Conservation (phyloP, 2,888 invertebrate species). For the Coronaproctus castanopsis region DNA sequence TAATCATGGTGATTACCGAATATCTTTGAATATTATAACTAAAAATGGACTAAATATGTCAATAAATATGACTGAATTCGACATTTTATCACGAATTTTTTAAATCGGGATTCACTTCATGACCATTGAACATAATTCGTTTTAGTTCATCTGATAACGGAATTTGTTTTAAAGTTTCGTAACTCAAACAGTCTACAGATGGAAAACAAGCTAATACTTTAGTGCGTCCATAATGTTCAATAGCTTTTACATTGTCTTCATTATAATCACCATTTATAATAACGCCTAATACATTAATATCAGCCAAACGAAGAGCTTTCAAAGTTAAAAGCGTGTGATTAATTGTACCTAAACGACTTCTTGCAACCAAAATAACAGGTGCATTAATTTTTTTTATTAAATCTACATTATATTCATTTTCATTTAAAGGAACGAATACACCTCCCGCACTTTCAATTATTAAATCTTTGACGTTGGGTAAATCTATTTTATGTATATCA, state of each 20-base stretch:
- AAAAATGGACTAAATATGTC: too few relatives aligned
- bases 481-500: constrained; percentile 2
- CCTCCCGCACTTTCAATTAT: constrained; percentile 13
- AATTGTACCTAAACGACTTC: constrained; percentile 7
- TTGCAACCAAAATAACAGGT: constrained; percentile 9
- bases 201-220: constrained; percentile 8
- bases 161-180: background rate
- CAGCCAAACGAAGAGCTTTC: constrained; percentile 1
- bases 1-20: too few relatives aligned
- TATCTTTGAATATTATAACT: too few relatives aligned
- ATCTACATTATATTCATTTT: constrained; percentile 8
- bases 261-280: constrained; percentile 11
- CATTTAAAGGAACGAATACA: constrained; percentile 8
- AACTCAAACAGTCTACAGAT: background rate
- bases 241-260: constrained; percentile 9
- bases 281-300: constrained; percentile 10
- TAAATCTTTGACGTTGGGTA: constrained; percentile 6
- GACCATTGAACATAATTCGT: too few relatives aligned
- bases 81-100: too few relatives aligned
- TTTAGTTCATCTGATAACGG: constrained; percentile 3
- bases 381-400: constrained; percentile 7
- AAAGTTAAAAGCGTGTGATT: constrained; percentile 12
- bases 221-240: constrained; percentile 8
- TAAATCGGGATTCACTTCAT: too few relatives aligned
- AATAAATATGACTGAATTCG: too few relatives aligned